Evolutionary conservation across 2,888 invertebrate genomes (phyloP), one percentile per base, ranked within the genome.

Genomic region (Acronicta leporina): DNA sequence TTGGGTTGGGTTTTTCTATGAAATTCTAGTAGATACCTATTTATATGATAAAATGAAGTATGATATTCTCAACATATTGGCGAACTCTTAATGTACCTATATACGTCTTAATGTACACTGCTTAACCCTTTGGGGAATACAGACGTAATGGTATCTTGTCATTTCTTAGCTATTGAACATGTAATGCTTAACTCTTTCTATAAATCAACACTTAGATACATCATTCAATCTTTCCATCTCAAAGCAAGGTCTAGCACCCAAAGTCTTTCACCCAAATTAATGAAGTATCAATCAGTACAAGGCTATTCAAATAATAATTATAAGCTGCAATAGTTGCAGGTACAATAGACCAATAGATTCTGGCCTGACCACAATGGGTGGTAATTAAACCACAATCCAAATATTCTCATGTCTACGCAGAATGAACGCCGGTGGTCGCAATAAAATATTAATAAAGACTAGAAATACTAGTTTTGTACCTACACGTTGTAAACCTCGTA

Each of bases 371-470:
- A 92, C 94, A 93, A 93, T 92, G 87, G 90, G 86, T 88, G 91
- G 91, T 92, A 92, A 94, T 93, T 93, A 94, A 92, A 91, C 84
- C 79, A 87, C 87, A 92, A 91, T 90, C 89, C 92, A 92, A 93
- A 93, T 92, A 93, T 87, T 87, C 89, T 85, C 85, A 78, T 86
- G 86, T 88, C 90, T 87, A 83, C 87, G 71, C 59, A 87, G 87
- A 91, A 88, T 81, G 87, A 87, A 87, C 90, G 82, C 84, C 77
- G 94, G 94, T 94, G 94, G 94, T 94, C 94, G 92, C 84, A 84
- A 86, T 87, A 85, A 84, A 84, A 84, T 71, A 61, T 73, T 68
- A 59, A 52, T 85, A 87, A 73, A 87, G 87, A 89, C 8, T 2
- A 16, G 9, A 20, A 25, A 7, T 13, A 4, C 0, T 0, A 0